Evolutionary conservation across 2,113 vertebrate species (phyloP), one percentile per base, ranked within the genome.

Genomic region (Hirundichthys speculiger): DNA sequence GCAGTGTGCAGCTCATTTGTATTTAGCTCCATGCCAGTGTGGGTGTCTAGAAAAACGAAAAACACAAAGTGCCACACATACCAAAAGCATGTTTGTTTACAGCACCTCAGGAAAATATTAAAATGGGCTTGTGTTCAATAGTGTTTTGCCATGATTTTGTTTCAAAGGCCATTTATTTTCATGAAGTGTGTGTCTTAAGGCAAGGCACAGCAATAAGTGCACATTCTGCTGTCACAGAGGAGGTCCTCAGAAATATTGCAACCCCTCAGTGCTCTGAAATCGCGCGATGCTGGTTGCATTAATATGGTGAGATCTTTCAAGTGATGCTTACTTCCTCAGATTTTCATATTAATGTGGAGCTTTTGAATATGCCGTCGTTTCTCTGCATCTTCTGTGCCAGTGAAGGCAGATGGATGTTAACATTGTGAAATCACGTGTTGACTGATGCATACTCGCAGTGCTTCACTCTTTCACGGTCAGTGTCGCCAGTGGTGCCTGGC

Each of bases 91-190:
- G 21, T 70, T 79, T 73, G 77, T 79, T 83, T 79, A 73, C 74
- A 71, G 53, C 70, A 73, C 84, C 82, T 56, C 69, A 30, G 65
- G 64, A 73, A 75, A 80, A 75, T 38, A 20, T 63, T 62, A 59
- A 80, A 79, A 78, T 46, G 75, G 63, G 24, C 54, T n/a, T 21
- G 1, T 14, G 61, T 69, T 73, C 61, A 69, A 64, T 60, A 77
- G 69, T 11, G 42, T 56, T 75, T 53, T 61, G 74, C 58, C 4
- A 9, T 43, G 59, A 71, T 56, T 75, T 46, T 18, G 56, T 12
- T 59, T 78, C 60, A 77, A 78, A 71, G 77, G 61, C 38, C 47
- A 21, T 67, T 86, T 57, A 71, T 80, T 75, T 69, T 69, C 69
- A 69, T 52, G 60, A 68, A 51, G 75, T 61, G 40, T 25, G 7